phyloP scores from a whole-genome alignment of 2,797 vertebrate species.

The Esox lucius region DNA sequence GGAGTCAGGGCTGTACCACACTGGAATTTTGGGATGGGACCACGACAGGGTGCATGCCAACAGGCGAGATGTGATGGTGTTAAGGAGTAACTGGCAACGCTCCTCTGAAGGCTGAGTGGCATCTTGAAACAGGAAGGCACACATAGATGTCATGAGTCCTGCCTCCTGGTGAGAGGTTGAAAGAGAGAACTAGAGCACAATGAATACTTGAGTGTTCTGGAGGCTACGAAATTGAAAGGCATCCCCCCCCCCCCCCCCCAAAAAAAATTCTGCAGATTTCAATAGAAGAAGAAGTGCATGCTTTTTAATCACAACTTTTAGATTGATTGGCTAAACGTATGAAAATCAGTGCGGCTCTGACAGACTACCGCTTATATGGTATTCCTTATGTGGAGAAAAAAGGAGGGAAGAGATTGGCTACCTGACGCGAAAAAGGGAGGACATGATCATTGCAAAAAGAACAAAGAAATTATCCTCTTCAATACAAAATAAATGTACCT shows the following conservation, averaged over 20 bases:
- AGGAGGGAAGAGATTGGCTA: slow-evolving; percentile 40
- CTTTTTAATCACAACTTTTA: slow-evolving; percentile 72
- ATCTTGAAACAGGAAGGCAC: slow-evolving; percentile 83
- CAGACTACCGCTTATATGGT: slow-evolving; percentile 69
- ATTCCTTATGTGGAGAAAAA: slow-evolving; percentile 60
- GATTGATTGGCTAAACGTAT: slow-evolving; percentile 67
- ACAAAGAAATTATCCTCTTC: neutral
- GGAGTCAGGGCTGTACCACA: slow-evolving; percentile 41
- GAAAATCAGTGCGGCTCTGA: slow-evolving; percentile 64
- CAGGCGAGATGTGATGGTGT: slow-evolving; percentile 78
- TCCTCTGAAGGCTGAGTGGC: slow-evolving; percentile 84
- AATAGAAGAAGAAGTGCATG: slow-evolving; percentile 57
- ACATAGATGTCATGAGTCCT: slow-evolving; percentile 84
- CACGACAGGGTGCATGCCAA: slow-evolving; percentile 69
- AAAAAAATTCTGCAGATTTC: slow-evolving; percentile 67
- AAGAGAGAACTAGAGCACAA: slow-evolving; percentile 77
- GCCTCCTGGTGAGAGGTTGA: slow-evolving; percentile 84
- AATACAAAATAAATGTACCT: slow-evolving; percentile 9
- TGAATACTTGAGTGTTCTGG: slow-evolving; percentile 86
- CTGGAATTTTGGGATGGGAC: slow-evolving; percentile 47
- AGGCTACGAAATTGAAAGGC: slow-evolving; percentile 84
- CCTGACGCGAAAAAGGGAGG: slow-evolving; percentile 49
- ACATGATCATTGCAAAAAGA: slow-evolving; percentile 1
- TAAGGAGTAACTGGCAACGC: slow-evolving; percentile 81
- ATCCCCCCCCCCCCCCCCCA: slow-evolving; percentile 72